Evolutionary conservation across 2,888 invertebrate species (phyloP), one percentile per base, ranked within the genome.

Genomic region (Drosophila aldrichi): DNA sequence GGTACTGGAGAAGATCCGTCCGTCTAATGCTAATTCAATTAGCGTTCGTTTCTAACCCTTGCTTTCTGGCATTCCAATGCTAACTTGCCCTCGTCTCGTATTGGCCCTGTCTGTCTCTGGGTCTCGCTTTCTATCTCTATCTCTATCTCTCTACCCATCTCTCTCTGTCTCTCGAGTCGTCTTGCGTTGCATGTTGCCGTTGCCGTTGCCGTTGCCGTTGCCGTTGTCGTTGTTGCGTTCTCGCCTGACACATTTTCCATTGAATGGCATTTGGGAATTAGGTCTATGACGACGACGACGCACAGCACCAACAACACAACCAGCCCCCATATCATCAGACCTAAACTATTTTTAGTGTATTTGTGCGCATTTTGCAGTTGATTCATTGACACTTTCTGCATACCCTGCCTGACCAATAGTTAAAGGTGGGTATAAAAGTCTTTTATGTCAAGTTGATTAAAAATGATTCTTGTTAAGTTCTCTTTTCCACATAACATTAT

Each of bases 251-350:
- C 74, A 82, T 78, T 76, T 81, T 68, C 64, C 77, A 69, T 65
- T 73, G 48, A 76, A 65, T 41, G 69, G 51, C 59, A 74, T 68
- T 79, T 58, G 60, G 65, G 29, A 82, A 85, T 83, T 80, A 71
- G 83, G 83, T 83, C 81, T 85, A 84, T 85, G 81, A 85, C 82
- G 81, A 58, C 52, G 62, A 81, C 81, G 81, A 58, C 49, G 61
- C 56, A 46, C 20, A 40, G 41, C 34, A 22, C n/a, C 48, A 32
- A 18, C 32, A 16, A 16, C 8, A 16, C 46, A 48, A 2, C 12
- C 20, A 5, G 16, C 34, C 38, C n/a, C 20, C 18, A 7, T 16
- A 16, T 16, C 34, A 34, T n/a, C 52, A 22, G 22, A 10, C 20
- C 22, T 18, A 60, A 44, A 44, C 70, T 60, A 63, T 70, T 57